Percentiles rank a stretch among this genome's conserved stretches.
Evolutionary conservation across 1,140 invertebrate genomes (phyloP).

Genomic region (Lepidurus packardi): DNA sequence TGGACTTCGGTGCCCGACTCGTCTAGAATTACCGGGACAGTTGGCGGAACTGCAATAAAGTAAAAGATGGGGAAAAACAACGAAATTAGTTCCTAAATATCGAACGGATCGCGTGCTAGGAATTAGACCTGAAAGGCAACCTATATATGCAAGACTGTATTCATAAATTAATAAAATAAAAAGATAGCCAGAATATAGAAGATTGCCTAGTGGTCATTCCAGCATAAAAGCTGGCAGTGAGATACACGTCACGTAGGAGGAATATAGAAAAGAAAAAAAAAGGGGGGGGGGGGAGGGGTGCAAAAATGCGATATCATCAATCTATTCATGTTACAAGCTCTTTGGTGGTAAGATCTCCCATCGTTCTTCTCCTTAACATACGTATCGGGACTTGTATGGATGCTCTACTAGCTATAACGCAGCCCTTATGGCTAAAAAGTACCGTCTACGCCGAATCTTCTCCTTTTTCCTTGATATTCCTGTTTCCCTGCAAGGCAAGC

Average conservation of each 20-base stretch:
- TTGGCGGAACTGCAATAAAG: constrained; percentile 68
- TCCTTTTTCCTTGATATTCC: neutral
- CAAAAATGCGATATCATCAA: neutral
- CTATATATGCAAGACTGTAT: neutral
- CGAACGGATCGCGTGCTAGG: neutral
- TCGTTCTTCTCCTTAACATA: constrained; percentile 5
- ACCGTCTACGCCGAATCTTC: neutral
- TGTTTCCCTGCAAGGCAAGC: neutral
- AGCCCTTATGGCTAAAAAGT: neutral
- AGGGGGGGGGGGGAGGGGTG: neutral
- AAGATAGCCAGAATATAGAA: neutral
- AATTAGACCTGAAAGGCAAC: neutral
- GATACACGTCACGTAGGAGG: neutral
- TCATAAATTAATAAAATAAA: neutral
- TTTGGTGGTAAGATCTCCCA: neutral
- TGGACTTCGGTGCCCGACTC: constrained; percentile 63
- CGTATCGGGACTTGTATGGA: neutral
- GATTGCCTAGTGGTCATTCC: neutral
- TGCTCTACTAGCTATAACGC: neutral
- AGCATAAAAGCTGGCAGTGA: neutral
- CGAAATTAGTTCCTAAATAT: neutral
- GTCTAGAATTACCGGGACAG: constrained; percentile 71
- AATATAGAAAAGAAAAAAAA: neutral
- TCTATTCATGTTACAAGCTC: neutral
- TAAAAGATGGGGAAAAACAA: constrained; percentile 34